Conservation (phyloP, 2,797 vertebrate species). For the Selene dorsalis region DNA sequence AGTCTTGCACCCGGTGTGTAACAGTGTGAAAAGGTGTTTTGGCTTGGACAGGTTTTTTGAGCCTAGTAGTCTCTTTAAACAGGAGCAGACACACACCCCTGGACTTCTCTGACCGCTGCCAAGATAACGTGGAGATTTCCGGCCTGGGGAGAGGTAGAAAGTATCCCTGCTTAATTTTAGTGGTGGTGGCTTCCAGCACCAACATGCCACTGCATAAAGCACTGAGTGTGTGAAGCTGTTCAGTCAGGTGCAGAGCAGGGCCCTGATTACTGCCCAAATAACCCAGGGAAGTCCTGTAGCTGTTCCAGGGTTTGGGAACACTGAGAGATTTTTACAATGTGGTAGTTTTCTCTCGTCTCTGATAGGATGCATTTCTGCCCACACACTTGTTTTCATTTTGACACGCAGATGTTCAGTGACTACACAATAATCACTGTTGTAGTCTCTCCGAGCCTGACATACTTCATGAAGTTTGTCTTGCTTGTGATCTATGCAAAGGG, state of each 20-base stretch:
- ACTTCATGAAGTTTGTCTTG: conserved; percentile 38
- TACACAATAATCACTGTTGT: conserved; percentile 23
- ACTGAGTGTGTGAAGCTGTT: conserved; percentile 54
- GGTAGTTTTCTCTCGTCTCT: conserved; percentile 33
- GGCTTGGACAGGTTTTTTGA: neutral
- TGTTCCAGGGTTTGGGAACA: conserved; percentile 22
- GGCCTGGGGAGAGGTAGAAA: conserved; percentile 55
- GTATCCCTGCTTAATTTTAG: conserved; percentile 54
- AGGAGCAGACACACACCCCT: conserved; percentile 39
- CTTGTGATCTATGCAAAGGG: conserved; percentile 36
- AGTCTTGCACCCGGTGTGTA: neutral
- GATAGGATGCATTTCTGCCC: conserved; percentile 32
- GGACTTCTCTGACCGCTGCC: conserved; percentile 52
- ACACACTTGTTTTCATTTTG: conserved; percentile 35
- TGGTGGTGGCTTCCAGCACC: conserved; percentile 57
- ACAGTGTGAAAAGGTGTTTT: conserved; percentile 7
- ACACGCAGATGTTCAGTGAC: conserved; percentile 17
- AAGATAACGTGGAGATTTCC: conserved; percentile 67
- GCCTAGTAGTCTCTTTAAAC: conserved; percentile 29
- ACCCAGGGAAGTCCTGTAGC: conserved; percentile 15
- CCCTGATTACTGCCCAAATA: conserved; percentile 39
- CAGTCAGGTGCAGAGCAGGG: conserved; percentile 45
- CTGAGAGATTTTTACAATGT: conserved; percentile 36
- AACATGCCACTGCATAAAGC: conserved; percentile 68
- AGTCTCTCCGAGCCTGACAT: neutral